Evolutionary conservation across 2,113 vertebrate genomes (phyloP).

Genomic region (Xiphophorus hellerii): DNA sequence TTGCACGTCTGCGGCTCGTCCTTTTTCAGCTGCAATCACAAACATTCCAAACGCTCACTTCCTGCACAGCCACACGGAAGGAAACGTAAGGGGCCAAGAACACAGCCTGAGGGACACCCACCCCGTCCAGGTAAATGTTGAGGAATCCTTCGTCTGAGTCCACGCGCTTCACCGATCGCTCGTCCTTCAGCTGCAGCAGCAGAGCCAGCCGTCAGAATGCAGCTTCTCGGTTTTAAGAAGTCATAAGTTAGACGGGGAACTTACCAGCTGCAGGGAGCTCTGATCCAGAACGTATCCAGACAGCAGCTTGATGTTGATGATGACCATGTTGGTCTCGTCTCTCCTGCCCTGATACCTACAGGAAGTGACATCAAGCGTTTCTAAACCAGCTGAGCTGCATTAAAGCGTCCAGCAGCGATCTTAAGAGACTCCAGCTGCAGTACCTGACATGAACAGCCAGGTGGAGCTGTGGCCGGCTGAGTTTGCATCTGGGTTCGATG

Average conservation of each 20-base stretch:
- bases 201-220: background rate
- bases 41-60: background rate
- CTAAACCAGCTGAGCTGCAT: background rate
- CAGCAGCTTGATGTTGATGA: slow-evolving; percentile 82
- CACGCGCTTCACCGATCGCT: slow-evolving; percentile 72
- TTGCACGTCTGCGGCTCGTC: slow-evolving; percentile 24
- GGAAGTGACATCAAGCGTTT: background rate
- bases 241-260: background rate
- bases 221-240: no score
- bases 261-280: slow-evolving; percentile 70
- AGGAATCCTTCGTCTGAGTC: slow-evolving; percentile 71
- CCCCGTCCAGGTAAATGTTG: slow-evolving; percentile 79
- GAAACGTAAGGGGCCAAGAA: background rate
- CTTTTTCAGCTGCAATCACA: slow-evolving; percentile 65
- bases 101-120: slow-evolving; percentile 33
- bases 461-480: slow-evolving; percentile 37
- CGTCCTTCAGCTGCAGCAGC: slow-evolving; percentile 54
- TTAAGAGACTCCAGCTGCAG: background rate
- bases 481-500: slow-evolving; percentile 49
- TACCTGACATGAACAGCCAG: slow-evolving; percentile 66
- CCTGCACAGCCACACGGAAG: background rate
- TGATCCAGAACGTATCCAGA: slow-evolving; percentile 78
- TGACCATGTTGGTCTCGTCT: slow-evolving; percentile 83
- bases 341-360: slow-evolving; percentile 76
- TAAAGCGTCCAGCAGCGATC: background rate